Conservation (phyloP, 2,113 vertebrate genomes). For the Alexandromys fortis region DNA sequence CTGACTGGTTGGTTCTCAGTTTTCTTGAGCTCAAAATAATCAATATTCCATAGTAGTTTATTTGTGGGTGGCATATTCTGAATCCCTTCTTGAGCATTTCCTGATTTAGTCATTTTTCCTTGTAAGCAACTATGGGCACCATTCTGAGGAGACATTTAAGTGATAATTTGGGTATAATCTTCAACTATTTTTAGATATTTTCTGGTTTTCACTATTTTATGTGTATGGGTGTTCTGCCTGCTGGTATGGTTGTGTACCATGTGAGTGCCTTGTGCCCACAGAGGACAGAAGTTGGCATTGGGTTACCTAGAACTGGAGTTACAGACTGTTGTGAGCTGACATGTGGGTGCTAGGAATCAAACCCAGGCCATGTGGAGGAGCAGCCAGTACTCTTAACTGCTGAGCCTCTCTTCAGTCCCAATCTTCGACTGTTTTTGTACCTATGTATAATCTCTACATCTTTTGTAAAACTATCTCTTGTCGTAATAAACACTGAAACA, state of each 20-base stretch:
- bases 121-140: slow-evolving; percentile 10
- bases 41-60: neutral
- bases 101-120: slow-evolving; percentile 28
- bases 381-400: no score
- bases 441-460: slow-evolving; percentile 9
- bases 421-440: slow-evolving; percentile 60
- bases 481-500: slow-evolving; percentile 78
- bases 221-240: neutral
- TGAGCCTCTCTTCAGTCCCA: neutral
- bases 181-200: slow-evolving; percentile 70
- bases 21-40: neutral
- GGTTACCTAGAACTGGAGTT: no score
- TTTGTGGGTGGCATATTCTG: neutral
- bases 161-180: slow-evolving; percentile 65
- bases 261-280: neutral
- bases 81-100: slow-evolving; percentile 45
- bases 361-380: no score
- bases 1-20: neutral
- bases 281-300: no score
- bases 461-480: slow-evolving; percentile 68
- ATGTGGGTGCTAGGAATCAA: no score
- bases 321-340: no score
- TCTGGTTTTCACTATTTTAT: neutral
- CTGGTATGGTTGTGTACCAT: neutral
- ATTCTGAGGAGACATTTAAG: slow-evolving; percentile 22